Evolutionary conservation across 2,888 invertebrate genomes (phyloP).

Genomic region (Ennomos fuscantarius): DNA sequence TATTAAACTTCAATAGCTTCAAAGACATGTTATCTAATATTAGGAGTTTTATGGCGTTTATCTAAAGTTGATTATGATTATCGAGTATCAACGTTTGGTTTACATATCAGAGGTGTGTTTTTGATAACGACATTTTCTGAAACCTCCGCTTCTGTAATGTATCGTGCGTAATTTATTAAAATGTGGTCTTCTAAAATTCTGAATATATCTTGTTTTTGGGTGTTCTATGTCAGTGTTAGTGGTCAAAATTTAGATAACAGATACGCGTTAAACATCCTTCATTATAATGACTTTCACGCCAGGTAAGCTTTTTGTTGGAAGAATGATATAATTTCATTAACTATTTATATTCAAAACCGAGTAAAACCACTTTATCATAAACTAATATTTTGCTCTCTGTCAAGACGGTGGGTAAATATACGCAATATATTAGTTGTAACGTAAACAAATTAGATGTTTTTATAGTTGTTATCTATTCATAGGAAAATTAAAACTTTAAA

Average conservation of each 20-base stretch:
- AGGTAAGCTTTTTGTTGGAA: slow-evolving; percentile 57
- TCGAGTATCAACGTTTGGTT: slow-evolving; percentile 11
- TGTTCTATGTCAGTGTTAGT: slow-evolving; percentile 35
- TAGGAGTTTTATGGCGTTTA: slow-evolving; percentile 5
- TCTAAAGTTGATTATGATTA: slow-evolving; percentile 6
- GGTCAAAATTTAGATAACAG: slow-evolving; percentile 43
- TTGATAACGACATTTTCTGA: neutral
- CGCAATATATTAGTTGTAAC: too few species aligned
- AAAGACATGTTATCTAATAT: neutral
- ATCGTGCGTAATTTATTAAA: neutral
- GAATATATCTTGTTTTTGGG: slow-evolving; percentile 37
- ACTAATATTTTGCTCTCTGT: too few species aligned
- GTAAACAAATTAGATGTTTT: too few species aligned
- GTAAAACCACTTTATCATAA: too few species aligned
- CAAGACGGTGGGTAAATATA: too few species aligned
- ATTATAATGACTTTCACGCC: slow-evolving; percentile 78
- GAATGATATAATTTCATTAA: too few species aligned
- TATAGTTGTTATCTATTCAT: too few species aligned
- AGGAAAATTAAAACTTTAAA: too few species aligned
- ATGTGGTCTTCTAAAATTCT: slow-evolving; percentile 36
- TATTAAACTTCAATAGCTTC: neutral
- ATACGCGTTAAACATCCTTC: slow-evolving; percentile 68
- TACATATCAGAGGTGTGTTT: slow-evolving; percentile 7
- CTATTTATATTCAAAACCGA: too few species aligned
- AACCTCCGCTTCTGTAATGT: neutral